phyloP scores from a whole-genome alignment of 2,113 vertebrate genomes.

The Scytalopus superciliaris region DNA sequence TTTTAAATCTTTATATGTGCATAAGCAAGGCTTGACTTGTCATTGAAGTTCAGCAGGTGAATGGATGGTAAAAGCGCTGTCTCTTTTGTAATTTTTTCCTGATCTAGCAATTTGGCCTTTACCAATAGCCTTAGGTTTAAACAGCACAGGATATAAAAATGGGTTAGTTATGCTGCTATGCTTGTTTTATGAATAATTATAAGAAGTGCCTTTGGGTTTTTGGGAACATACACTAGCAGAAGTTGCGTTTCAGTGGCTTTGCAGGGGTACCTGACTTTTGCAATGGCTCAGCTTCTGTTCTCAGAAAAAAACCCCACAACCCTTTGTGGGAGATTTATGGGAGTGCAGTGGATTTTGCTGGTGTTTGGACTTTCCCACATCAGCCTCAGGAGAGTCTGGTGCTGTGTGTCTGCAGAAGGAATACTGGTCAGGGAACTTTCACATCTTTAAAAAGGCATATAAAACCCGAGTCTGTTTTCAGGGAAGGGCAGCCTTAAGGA shows the following conservation, averaged over 20 bases:
- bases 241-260: neutral
- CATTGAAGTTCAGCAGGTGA: neutral
- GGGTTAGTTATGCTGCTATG: neutral
- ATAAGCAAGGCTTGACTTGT: neutral
- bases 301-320: neutral
- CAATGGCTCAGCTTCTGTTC: neutral
- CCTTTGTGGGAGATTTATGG: neutral
- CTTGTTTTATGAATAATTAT: neutral
- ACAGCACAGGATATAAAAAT: neutral
- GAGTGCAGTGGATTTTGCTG: neutral
- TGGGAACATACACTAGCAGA: rapidly evolving
- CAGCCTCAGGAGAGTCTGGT: neutral
- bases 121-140: neutral
- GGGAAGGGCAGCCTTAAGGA: neutral
- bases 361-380: neutral
- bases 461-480: neutral
- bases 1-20: neutral
- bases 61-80: neutral
- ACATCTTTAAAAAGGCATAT: neutral
- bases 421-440: neutral
- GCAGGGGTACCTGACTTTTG: neutral
- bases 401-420: neutral
- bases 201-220: neutral
- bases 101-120: neutral
- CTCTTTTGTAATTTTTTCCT: neutral